Base-by-base conservation (phyloP, 1,140 invertebrate genomes). In the Cepaea nemoralis region DNA sequence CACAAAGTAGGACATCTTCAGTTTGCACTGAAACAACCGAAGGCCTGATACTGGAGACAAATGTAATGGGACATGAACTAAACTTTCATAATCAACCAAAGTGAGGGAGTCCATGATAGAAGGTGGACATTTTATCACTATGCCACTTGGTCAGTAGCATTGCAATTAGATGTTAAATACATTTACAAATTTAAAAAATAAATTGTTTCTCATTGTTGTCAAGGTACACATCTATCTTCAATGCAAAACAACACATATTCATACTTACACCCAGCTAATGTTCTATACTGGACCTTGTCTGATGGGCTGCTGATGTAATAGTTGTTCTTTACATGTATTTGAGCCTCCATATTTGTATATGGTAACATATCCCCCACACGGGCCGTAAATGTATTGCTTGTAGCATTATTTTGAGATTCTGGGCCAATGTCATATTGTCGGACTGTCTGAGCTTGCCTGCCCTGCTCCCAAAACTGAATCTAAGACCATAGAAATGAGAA, bases 311-410 rank as follows among this genome's bases (percentile, higher is more conserved):
- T 82, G 2, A 85, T 85, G 71, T 87, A 89, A 63, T 82, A 86
- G 40, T 86, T 87, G 78, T 89, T 89, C 75, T 86, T 86, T 0
- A 88, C 86, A 31, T 82, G 66, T 10, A 88, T 82, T 45, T 84
- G 85, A 0, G 83, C 85, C 82, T 88, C 85, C 74, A 88, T 84
- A 40, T 83, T 48, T 3, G 86, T 85, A 55, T 83, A 85, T 8
- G 86, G 85, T 0, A 85, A 71, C n/a, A 89, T 63, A 35, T 86
- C 80, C 16, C 82, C 78, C 1, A 89, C 75, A 10, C 66, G 76
- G 27, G 79, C 80, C 10, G 24, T 81, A 50, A 84, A 81, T n/a
- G 74, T 69, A 31, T 77, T 83, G 16, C 83, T 82, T 22, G 50
- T 77, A 39, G 31, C 66, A 35, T 67, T 79, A 27, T 42, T 63